Conservation (phyloP, 2,797 vertebrate genomes). For the Rhadinocentrus ornatus region DNA sequence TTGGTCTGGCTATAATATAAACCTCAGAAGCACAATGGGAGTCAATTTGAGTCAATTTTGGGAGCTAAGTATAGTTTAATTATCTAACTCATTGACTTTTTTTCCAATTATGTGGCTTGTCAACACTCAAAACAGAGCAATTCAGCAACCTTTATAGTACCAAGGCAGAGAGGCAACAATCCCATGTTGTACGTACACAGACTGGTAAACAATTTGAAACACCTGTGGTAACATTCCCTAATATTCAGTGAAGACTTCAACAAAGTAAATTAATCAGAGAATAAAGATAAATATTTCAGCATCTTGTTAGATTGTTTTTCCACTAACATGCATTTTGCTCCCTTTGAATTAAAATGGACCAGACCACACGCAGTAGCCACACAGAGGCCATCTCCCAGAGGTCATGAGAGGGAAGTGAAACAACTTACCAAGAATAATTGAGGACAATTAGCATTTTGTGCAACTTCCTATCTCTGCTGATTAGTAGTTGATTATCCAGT, state of each 20-base stretch:
- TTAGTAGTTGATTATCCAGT: slow-evolving; percentile 38
- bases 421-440: slow-evolving; percentile 69
- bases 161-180: slow-evolving; percentile 13
- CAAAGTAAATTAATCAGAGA: not conserved
- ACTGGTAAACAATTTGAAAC: slow-evolving; percentile 21
- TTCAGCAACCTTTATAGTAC: slow-evolving; percentile 31
- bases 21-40: slow-evolving; percentile 59
- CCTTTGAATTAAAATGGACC: slow-evolving; percentile 14
- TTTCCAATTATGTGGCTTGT: slow-evolving; percentile 27
- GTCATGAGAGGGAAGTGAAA: slow-evolving; percentile 70
- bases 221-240: not conserved
- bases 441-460: slow-evolving; percentile 76
- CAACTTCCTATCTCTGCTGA: slow-evolving; percentile 75
- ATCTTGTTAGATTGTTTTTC: not conserved
- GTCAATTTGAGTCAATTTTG: slow-evolving; percentile 44
- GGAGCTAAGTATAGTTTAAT: slow-evolving; percentile 37
- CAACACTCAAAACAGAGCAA: slow-evolving; percentile 35
- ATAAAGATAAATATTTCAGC: not conserved
- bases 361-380: slow-evolving; percentile 73
- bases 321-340: not conserved
- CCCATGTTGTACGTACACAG: slow-evolving; percentile 4
- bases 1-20: slow-evolving; percentile 43
- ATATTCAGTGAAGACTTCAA: not conserved
- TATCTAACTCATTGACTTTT: slow-evolving; percentile 46
- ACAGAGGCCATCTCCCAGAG: slow-evolving; percentile 54